Conservation (phyloP, 2,888 invertebrate species). For the Allacma fusca region DNA sequence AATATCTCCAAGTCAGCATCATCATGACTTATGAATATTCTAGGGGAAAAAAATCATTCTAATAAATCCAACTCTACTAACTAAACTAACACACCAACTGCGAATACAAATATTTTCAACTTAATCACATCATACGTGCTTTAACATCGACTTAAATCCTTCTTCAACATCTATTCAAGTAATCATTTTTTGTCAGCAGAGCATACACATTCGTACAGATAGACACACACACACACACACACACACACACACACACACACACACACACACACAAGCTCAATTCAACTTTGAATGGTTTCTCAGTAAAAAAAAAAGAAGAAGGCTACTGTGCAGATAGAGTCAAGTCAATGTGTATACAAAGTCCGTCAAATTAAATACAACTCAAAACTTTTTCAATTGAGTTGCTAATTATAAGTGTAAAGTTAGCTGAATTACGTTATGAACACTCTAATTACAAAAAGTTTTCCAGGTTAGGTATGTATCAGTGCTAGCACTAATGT, state of each 20-base stretch:
- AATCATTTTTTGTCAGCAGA: background rate
- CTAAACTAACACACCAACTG: slow-evolving; percentile 38
- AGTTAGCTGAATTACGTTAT: background rate
- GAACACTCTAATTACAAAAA: background rate
- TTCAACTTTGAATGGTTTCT: too few species aligned
- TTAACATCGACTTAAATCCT: background rate
- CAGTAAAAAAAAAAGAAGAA: too few species aligned
- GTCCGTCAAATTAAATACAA: too few species aligned
- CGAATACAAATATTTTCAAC: slow-evolving; percentile 29
- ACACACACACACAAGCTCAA: too few species aligned
- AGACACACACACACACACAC: too few species aligned
- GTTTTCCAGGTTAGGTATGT: too few species aligned
- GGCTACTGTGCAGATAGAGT: too few species aligned
- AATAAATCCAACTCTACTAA: slow-evolving; percentile 41
- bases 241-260: too few species aligned
- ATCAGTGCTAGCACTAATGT: too few species aligned
- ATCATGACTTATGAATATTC: slow-evolving; percentile 47
- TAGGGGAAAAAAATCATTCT: slow-evolving; percentile 28
- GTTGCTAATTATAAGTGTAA: slow-evolving; percentile 11
- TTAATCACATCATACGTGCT: background rate
- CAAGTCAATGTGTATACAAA: too few species aligned
- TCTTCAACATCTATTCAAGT: background rate
- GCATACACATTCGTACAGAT: too few species aligned
- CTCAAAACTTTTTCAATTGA: background rate
- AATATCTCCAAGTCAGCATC: slow-evolving; percentile 36